Evolutionary conservation across 30 jellyfish, hydroid and myxozoan genomes (phyloP), one percentile per base, ranked within the genome.

Genomic region (Mastigias papua): DNA sequence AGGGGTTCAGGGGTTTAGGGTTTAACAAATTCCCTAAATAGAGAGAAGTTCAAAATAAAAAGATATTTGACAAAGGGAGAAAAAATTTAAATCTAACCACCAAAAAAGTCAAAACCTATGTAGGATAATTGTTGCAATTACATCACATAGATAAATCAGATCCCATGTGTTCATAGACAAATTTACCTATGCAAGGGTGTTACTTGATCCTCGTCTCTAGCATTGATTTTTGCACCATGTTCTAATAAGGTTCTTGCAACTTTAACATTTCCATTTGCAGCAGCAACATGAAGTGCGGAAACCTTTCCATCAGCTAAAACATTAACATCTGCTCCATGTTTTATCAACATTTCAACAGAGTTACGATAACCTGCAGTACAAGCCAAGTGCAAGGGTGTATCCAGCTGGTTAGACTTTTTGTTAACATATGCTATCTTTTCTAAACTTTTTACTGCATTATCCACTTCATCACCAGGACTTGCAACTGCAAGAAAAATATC

Each of bases 231-330:
- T 20, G 98, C 98, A 51, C 67, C 27, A 57, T 90, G 90, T 21
- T 11, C 20, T 27, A 90, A 60, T 17, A 95, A 84, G 26, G 25
- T 70, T 30, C 69, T 63, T 22, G 94, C 98, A 20, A 95, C 93
- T 20, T 46, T 23, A 20, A 70, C 46, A 42, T 87, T 96, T 10
- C 99, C 99, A 90, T 89, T 81, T 27, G 82, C 72, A 4, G 98
- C 97, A 42, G 99, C 99, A 54, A 95, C 84, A 66, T 95, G 99
- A n/a, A 95, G 90, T 63, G 99, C 98, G 4, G 97, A 34, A 61
- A 78, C 73, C 34, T 68, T 73, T 20, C 97, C 95, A 73, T 86
- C 99, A 11, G 99, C 90, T 20, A 68, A 76, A 17, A 69, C 65
- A 76, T 95, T 90, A 4, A 95, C 99, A 75, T 90, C 81, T 16